A percentile compares a stretch with the other conserved stretches of the same genome.
These are phyloP conservation scores for Lordiphosa stackelbergi DNA, from an alignment of 1,140 invertebrate species.

Conservation along the genomic window DNA sequence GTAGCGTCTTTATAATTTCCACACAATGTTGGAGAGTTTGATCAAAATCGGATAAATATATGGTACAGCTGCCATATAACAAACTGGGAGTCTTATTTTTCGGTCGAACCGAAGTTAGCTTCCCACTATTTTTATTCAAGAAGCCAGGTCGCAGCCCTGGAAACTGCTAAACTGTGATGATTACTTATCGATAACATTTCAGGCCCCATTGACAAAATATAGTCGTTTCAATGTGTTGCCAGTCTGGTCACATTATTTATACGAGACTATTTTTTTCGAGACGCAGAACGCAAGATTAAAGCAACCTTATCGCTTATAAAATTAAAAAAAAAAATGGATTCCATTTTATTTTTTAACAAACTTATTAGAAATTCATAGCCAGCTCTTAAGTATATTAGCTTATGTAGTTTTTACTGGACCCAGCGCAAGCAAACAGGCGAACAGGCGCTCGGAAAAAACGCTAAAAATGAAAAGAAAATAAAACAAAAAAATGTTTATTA, in stretches of 20 bases:
- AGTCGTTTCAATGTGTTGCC: conserved; percentile 14
- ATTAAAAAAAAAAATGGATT: conserved; percentile 57
- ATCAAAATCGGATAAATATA: too few species aligned
- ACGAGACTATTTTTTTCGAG: conserved; percentile 49
- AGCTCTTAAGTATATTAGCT: conserved; percentile 24
- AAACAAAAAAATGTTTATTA: conserved; percentile 61
- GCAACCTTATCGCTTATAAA: conserved; percentile 52
- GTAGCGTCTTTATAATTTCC: too few species aligned
- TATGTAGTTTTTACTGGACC: conserved; percentile 4
- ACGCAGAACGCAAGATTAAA: conserved; percentile 61
- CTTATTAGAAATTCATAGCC: conserved; percentile 55
- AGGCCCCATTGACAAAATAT: background rate
- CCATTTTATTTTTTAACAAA: conserved; percentile 57
- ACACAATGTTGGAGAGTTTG: too few species aligned
- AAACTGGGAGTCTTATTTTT: too few species aligned
- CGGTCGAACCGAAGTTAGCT: too few species aligned
- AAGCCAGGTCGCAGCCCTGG: background rate
- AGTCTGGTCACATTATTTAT: conserved; percentile 38
- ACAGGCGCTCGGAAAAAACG: conserved; percentile 14
- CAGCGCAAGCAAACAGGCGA: conserved; percentile 5
- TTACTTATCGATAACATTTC: too few species aligned
- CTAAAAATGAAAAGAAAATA: conserved; percentile 20
- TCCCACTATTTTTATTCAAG: too few species aligned
- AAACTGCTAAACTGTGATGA: too few species aligned
- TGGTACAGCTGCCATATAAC: too few species aligned